Evolutionary conservation across 2,888 invertebrate species (phyloP).

Genomic region (Palloptera scutellata): DNA sequence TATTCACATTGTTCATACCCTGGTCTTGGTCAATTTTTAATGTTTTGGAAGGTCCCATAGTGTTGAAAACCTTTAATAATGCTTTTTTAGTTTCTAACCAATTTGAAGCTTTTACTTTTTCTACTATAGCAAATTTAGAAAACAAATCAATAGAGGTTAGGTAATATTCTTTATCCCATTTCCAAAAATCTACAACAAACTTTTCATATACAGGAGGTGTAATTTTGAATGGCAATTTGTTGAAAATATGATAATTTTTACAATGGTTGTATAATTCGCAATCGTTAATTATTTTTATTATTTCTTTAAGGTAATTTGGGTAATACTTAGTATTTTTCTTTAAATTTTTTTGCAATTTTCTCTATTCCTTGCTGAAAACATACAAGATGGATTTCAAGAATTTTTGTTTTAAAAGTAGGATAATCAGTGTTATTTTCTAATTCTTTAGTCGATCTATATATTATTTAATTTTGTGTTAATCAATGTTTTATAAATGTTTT

Average conservation of each 20-base stretch:
- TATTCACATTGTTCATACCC: constrained; percentile 27
- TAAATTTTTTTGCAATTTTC: constrained; percentile 24
- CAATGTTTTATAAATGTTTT: constrained; percentile 23
- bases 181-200: constrained; percentile 32
- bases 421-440: constrained; percentile 26
- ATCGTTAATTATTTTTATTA: constrained; percentile 30
- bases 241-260: constrained; percentile 28
- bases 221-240: constrained; percentile 28
- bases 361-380: constrained; percentile 29
- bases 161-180: constrained; percentile 28
- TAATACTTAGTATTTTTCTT: constrained; percentile 22
- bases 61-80: constrained; percentile 27
- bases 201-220: constrained; percentile 28
- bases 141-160: constrained; percentile 33
- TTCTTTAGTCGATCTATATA: constrained; percentile 20
- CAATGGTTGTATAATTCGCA: constrained; percentile 32
- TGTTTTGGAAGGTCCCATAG: constrained; percentile 24
- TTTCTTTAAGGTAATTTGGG: constrained; percentile 25
- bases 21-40: constrained; percentile 30
- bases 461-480: constrained; percentile 18
- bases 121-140: constrained; percentile 33
- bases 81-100: constrained; percentile 27
- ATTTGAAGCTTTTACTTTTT: constrained; percentile 25
- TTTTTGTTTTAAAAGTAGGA: constrained; percentile 16
- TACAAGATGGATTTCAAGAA: constrained; percentile 23